These are phyloP conservation scores for Perdita meconis DNA, from an alignment of 2,888 invertebrate genomes.

Conservation along the genomic window DNA sequence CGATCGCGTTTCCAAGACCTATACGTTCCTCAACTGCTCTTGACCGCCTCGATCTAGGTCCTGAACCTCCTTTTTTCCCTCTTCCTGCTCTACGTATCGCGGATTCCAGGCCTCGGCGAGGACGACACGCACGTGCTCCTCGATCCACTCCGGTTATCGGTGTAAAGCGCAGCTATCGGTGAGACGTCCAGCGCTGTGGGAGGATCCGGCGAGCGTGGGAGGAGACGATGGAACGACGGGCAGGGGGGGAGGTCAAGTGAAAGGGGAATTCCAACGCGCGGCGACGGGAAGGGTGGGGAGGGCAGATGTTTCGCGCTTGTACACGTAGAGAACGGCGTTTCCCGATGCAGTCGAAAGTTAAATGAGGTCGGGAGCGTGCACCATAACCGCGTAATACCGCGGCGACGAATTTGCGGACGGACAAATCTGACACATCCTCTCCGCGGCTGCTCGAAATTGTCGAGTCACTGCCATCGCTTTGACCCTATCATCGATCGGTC, in stretches of 20 bases:
- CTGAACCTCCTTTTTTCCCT: background rate
- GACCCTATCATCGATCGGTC: constrained; percentile 1
- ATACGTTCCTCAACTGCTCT: background rate
- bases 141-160: constrained; percentile 8
- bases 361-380: constrained; percentile 40
- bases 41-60: background rate
- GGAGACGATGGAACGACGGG: no score
- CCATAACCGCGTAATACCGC: constrained; percentile 19
- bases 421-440: constrained; percentile 23
- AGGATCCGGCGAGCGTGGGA: no score
- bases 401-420: constrained; percentile 18
- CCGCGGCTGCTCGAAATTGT: background rate
- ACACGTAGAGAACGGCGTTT: constrained; percentile 1
- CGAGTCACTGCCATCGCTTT: constrained; percentile 5
- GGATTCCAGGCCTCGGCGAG: background rate
- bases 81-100: background rate
- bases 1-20: background rate
- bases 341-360: constrained; percentile 39
- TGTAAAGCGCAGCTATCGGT: no score
- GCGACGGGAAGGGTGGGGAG: no score
- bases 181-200: no score
- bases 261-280: constrained; percentile 36
- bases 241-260: background rate
- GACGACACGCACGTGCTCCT: constrained; percentile 11
- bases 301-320: constrained; percentile 43